Evolutionary conservation across 2,797 vertebrate genomes (phyloP).

Genomic region (Eulemur albifrons): DNA sequence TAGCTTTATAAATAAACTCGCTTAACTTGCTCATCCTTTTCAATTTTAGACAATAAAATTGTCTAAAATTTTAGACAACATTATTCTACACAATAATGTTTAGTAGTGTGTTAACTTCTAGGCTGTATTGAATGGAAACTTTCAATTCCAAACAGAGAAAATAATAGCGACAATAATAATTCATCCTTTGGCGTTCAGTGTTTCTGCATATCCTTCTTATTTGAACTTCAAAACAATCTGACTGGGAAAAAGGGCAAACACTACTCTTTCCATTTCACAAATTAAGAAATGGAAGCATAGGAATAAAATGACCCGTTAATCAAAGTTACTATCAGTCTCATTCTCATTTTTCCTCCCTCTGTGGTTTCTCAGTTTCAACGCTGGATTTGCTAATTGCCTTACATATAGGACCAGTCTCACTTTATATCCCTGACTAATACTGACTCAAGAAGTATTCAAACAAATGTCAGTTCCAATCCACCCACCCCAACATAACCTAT

Average conservation of each 20-base stretch:
- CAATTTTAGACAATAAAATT: background rate
- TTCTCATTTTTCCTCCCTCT: background rate
- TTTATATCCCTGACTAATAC: background rate
- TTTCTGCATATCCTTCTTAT: background rate
- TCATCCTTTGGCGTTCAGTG: conserved; percentile 34
- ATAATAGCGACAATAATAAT: background rate
- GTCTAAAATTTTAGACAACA: background rate
- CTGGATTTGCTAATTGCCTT: background rate
- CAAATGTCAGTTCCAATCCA: background rate
- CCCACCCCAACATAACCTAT: background rate
- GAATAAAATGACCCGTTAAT: background rate
- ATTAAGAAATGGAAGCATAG: background rate
- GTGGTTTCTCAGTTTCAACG: background rate
- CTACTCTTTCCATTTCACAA: background rate
- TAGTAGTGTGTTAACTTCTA: background rate
- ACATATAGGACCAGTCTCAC: background rate
- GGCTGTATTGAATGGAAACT: conserved; percentile 38
- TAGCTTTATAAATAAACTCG: background rate
- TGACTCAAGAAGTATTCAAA: background rate
- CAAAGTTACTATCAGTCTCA: background rate
- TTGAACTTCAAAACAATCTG: background rate
- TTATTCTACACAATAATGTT: background rate
- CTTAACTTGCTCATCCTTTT: background rate
- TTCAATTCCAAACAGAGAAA: background rate
- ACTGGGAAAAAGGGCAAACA: background rate